Evolutionary conservation across 1,140 invertebrate species (phyloP).

Genomic region (Prorops nasuta): DNA sequence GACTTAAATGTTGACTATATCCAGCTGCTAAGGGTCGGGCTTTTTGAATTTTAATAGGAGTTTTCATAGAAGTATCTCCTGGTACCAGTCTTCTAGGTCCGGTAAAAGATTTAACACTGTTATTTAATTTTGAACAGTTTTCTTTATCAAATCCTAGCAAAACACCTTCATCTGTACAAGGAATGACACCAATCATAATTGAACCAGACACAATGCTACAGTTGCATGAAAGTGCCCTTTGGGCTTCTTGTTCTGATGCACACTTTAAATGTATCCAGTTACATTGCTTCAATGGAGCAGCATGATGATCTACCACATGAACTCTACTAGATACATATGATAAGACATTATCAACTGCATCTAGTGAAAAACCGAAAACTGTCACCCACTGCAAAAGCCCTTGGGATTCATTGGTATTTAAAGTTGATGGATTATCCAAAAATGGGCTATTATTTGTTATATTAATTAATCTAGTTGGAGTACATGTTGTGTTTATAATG

Average conservation of each 20-base stretch:
- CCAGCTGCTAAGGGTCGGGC: constrained; percentile 41
- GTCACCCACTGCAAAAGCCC: constrained; percentile 76
- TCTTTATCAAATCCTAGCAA: constrained; percentile 52
- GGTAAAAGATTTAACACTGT: constrained; percentile 46
- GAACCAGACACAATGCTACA: constrained; percentile 74
- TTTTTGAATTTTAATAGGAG: constrained; percentile 36
- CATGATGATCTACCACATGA: constrained; percentile 49
- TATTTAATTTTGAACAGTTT: constrained; percentile 45
- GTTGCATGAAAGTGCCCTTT: constrained; percentile 81
- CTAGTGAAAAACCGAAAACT: constrained; percentile 83
- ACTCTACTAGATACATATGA: constrained; percentile 63
- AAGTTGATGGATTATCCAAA: constrained; percentile 38
- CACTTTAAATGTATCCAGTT: constrained; percentile 92
- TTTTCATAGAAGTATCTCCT: constrained; percentile 35
- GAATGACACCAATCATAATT: constrained; percentile 86
- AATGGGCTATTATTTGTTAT: constrained; percentile 41
- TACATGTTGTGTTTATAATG: constrained; percentile 11
- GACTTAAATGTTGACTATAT: constrained; percentile 44
- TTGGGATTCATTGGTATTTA: constrained; percentile 50
- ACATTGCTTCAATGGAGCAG: constrained; percentile 62
- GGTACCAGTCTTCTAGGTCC: constrained; percentile 30
- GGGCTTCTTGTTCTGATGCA: constrained; percentile 79
- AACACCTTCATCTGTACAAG: constrained; percentile 70
- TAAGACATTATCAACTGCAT: constrained; percentile 74
- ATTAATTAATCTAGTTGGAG: constrained; percentile 26